Conservation (phyloP, 2,888 invertebrate genomes). For the Malthinus flaveolus region DNA sequence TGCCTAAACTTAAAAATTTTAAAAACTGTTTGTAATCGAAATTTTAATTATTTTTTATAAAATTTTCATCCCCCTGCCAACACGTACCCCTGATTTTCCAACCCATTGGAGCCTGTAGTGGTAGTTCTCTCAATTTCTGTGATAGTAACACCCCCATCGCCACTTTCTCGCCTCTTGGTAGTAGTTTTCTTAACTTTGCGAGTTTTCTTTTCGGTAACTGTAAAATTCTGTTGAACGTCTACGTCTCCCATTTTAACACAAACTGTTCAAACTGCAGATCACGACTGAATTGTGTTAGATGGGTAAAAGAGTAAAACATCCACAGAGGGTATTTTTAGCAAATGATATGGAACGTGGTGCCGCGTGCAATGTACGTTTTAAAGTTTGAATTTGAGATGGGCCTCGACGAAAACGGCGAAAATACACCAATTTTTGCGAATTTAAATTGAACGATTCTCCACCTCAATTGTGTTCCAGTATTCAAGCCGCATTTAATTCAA, state of each 20-base stretch:
- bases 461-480: neutral
- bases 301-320: slow-evolving; percentile 46
- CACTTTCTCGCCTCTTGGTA: slow-evolving; percentile 73
- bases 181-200: slow-evolving; percentile 91
- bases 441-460: slow-evolving; percentile 8
- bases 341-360: slow-evolving; percentile 50
- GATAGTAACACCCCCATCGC: slow-evolving; percentile 78
- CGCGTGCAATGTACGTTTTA: slow-evolving; percentile 39
- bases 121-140: slow-evolving; percentile 71
- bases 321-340: slow-evolving; percentile 54
- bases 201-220: slow-evolving; percentile 81
- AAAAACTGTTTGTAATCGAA: neutral
- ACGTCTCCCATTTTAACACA: slow-evolving; percentile 80
- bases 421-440: slow-evolving; percentile 28
- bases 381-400: slow-evolving; percentile 29
- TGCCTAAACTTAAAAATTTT: neutral
- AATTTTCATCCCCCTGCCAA: slow-evolving; percentile 55
- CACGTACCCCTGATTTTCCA: slow-evolving; percentile 81
- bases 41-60: neutral
- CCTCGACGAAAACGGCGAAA: slow-evolving; percentile 31
- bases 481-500: neutral
- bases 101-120: slow-evolving; percentile 58
- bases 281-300: slow-evolving; percentile 47
- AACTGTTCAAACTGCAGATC: slow-evolving; percentile 36
- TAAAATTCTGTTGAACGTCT: slow-evolving; percentile 83